phyloP scores from a whole-genome alignment of 2,888 invertebrate species.

The Pomacea canaliculata region DNA sequence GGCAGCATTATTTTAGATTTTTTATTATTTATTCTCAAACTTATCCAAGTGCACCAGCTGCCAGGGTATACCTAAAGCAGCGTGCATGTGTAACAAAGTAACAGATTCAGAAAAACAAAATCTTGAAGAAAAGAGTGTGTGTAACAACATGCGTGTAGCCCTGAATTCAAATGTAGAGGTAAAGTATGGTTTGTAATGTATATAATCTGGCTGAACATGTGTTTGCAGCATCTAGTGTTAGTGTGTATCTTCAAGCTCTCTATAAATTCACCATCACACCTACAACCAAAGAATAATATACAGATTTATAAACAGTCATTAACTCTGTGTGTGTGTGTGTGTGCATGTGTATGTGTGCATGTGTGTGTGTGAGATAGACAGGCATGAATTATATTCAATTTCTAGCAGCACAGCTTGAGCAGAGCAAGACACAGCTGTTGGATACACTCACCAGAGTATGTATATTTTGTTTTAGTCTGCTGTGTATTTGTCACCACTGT shows the following conservation, averaged over 20 bases:
- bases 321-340: background rate
- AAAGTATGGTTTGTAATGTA: too few relatives aligned
- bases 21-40: too few relatives aligned
- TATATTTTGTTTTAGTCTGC: background rate
- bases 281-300: constrained; percentile 26
- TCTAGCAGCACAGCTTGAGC: constrained; percentile 47
- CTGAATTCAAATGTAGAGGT: too few relatives aligned
- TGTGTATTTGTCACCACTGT: too few relatives aligned
- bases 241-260: constrained; percentile 57
- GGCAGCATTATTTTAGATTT: too few relatives aligned
- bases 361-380: constrained; percentile 16
- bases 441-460: constrained; percentile 50
- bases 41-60: too few relatives aligned
- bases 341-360: background rate
- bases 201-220: constrained; percentile 37
- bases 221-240: constrained; percentile 55
- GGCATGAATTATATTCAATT: constrained; percentile 34
- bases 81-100: too few relatives aligned
- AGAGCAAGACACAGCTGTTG: constrained; percentile 44
- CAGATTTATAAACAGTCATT: background rate
- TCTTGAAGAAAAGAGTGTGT: too few relatives aligned
- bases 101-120: too few relatives aligned
- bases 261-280: constrained; percentile 63
- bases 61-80: too few relatives aligned
- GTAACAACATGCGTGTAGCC: too few relatives aligned